Evolutionary conservation across 2,797 vertebrate genomes (phyloP), one percentile per base, ranked within the genome.

Genomic region (Notolepis coatsorum): DNA sequence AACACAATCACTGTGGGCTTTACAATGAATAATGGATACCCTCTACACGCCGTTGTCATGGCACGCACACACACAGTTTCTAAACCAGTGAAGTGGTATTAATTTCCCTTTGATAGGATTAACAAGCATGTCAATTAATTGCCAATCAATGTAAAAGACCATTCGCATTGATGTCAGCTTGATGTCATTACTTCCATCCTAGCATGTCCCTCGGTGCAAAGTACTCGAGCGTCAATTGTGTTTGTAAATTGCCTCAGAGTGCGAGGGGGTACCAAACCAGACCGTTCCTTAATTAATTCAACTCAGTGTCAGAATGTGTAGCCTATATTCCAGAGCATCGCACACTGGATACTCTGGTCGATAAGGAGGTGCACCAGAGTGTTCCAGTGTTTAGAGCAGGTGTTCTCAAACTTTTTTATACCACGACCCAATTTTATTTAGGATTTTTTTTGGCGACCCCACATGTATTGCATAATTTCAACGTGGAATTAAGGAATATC

Each of bases 1-100:
- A 79, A 76, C 53, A 77, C 80, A 84, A 83, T 83, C 73, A 80
- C 82, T 85, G 54, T 65, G 27, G 76, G 80, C 75, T 79, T 77
- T 61, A 67, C 68, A 17, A 84, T 91, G 79, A 89, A 90, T 91
- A 87, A 90, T 89, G 69, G 21, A 81, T 41, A 66, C 70, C 77
- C 75, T 76, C 77, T 52, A 71, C 68, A 86, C 77, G 58, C 64
- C 59, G 73, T 54, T 59, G 65, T 77, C 68, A 71, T 68, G 35
- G 8, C 21, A 1, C 17, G n/a, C 42, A 23, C 42, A 12, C 13
- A 27, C 52, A 52, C 58, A 66, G n/a, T n/a, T n/a, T n/a, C 66
- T 70, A 4, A 4, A 30, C 4, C 58, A 42, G 56, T 47, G 57
- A 64, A 73, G 61, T 42, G 35, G 50, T 39, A 57, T 75, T 66